Base-by-base conservation (phyloP, 1,140 invertebrate genomes). In the Anoplophora glabripennis region DNA sequence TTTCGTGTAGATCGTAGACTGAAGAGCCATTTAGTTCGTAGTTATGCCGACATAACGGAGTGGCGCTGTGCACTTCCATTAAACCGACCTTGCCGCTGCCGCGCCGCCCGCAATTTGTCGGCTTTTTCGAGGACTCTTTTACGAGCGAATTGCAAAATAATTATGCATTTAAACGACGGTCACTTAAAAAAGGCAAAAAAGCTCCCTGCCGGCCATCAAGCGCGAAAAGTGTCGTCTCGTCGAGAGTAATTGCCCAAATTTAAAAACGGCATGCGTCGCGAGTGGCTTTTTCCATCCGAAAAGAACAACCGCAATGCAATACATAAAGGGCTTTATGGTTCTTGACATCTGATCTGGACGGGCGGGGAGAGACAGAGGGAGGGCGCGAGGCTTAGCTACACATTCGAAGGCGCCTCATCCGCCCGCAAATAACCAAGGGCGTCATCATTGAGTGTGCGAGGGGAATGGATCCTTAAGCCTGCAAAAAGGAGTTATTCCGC, bases 401-500 rank as follows among this genome's bases (percentile, higher is more conserved):
- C 21, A 28, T 28, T 28, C 21, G 21, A 5, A 28, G 17, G 37
- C 18, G 34, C 8, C 34, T 40, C 49, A 18, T 38, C 49, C 21
- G 11, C 35, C 18, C 12, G 49, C 49, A 52, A 52, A 52, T 52
- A 52, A 52, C 36, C 15, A 49, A 28, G 47, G n/a, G 36, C 28
- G 36, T 49, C 47, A 35, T 36, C 47, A 52, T 33, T 36, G 21
- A 28, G 21, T 28, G 21, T 28, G 21, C 10, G 15, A 1, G 34
- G 36, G 15, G n/a, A 37, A 10, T 15, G 36, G 36, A 40, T 52
- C 28, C 34, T 49, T 38, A 52, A 52, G 40, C 53, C 41, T 5
- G 49, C 53, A 46, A 54, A 54, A 28, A 54, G 53, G 34, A 54
- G 53, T 54, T 54, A 54, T 34, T 21, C 53, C 18, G 37, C 36